These are phyloP conservation scores for Eptatretus burgeri DNA, from an alignment of 2,113 vertebrate genomes.

Conservation along the genomic window DNA sequence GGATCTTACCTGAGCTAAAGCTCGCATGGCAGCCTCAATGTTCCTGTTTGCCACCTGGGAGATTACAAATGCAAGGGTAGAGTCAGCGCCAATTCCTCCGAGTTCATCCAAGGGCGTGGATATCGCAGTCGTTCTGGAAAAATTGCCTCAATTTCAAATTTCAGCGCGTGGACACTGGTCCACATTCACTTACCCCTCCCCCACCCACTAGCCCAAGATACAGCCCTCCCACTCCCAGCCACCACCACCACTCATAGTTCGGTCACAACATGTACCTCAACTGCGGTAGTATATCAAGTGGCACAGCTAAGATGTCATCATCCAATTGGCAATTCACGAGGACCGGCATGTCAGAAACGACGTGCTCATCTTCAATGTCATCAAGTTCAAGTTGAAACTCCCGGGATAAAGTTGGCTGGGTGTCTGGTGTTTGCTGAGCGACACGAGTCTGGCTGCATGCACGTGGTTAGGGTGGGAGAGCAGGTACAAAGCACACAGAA, in stretches of 20 bases:
- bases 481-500: neutral
- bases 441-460: neutral
- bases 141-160: no score
- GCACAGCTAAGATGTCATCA: constrained; percentile 71
- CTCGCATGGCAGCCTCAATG: constrained; percentile 78
- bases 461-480: neutral
- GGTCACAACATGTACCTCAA: constrained; percentile 20
- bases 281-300: constrained; percentile 73
- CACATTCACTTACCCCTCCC: no score
- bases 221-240: no score
- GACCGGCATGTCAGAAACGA: constrained; percentile 60
- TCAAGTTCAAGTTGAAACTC: constrained; percentile 92
- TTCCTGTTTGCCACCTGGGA: constrained; percentile 90
- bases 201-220: neutral
- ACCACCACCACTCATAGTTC: no score
- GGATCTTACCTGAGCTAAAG: constrained; percentile 55
- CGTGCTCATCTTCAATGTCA: constrained; percentile 62
- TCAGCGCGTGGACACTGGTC: no score
- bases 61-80: constrained; percentile 93
- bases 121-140: constrained; percentile 16
- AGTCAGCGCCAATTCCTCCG: constrained; percentile 60
- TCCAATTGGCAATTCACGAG: constrained; percentile 88
- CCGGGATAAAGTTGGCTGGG: constrained; percentile 17
- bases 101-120: constrained; percentile 82
- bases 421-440: neutral